phyloP scores from a whole-genome alignment of 92 coral and sea anemone genomes.

The Ricordea florida region DNA sequence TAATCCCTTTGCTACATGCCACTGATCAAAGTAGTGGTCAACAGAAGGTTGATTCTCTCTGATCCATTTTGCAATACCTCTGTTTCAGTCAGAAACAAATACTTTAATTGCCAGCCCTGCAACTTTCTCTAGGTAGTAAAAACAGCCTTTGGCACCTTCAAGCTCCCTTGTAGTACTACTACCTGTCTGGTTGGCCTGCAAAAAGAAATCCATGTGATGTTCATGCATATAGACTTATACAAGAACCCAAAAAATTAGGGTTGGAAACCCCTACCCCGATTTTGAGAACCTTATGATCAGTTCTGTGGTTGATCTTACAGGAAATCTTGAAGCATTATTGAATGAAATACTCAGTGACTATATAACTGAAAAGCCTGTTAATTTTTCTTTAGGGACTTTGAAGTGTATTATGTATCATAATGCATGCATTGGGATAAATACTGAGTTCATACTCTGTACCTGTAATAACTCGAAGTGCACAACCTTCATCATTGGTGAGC shows the following conservation, averaged over 20 bases:
- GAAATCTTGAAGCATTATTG: no score
- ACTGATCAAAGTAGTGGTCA: conserved; percentile 38
- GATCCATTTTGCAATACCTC: conserved; percentile 26
- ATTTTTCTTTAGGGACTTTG: no score
- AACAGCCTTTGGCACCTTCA: conserved; percentile 27
- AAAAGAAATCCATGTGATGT: no score
- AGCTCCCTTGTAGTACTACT: conserved; percentile 40
- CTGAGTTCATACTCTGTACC: conserved; percentile 12
- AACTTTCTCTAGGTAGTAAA: conserved; percentile 7
- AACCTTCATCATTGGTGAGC: conserved; percentile 6
- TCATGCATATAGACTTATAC: no score
- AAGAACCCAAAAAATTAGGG: no score
- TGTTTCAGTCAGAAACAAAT: conserved; percentile 38
- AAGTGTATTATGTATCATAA: no score
- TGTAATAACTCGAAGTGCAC: conserved; percentile 38
- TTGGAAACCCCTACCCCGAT: no score
- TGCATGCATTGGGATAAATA: no score
- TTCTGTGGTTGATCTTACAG: no score
- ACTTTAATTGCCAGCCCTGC: conserved; percentile 16
- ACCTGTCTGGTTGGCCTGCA: conserved; percentile 40
- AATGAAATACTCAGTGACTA: no score
- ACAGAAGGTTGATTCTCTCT: conserved; percentile 17
- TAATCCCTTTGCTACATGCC: conserved; percentile 37
- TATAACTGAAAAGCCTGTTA: no score
- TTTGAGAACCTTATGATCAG: no score